Percentiles rank a stretch among this genome's conserved stretches.
These are phyloP conservation scores for Cataglyphis rosenhaueri DNA, from an alignment of 2,888 invertebrate genomes.

Conservation along the genomic window DNA sequence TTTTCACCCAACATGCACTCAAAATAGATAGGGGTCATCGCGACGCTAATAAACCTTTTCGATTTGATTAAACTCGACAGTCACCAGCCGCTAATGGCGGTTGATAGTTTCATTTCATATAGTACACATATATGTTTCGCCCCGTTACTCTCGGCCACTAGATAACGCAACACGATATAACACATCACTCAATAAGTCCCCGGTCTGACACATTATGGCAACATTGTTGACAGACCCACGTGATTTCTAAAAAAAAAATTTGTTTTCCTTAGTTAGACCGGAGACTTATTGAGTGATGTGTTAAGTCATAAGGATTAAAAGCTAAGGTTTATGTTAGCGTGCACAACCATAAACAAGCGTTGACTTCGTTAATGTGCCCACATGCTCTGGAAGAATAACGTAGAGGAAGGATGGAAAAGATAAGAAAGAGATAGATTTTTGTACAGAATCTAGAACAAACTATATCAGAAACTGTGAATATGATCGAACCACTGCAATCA, in stretches of 20 bases:
- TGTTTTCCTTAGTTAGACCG: too few relatives aligned
- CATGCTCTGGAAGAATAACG: background rate
- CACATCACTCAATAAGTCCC: too few relatives aligned
- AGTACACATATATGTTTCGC: background rate
- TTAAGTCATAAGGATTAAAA: background rate
- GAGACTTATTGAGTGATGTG: too few relatives aligned
- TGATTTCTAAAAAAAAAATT: too few relatives aligned
- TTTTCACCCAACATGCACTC: background rate
- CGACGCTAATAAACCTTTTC: background rate
- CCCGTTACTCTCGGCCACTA: background rate
- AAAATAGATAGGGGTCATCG: background rate
- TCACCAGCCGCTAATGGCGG: background rate
- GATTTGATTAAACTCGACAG: background rate
- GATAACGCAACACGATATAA: background rate
- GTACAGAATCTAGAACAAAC: background rate
- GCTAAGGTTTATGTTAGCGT: constrained; percentile 60
- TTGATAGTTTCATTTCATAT: background rate
- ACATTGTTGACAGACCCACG: too few relatives aligned
- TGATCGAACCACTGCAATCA: constrained; percentile 50
- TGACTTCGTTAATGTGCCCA: constrained; percentile 15
- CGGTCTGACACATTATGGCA: too few relatives aligned
- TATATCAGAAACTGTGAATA: constrained; percentile 57
- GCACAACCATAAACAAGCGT: constrained; percentile 49
- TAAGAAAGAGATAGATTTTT: too few relatives aligned
- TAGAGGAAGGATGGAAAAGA: background rate